These are phyloP conservation scores for Mesitornis unicolor DNA, from an alignment of 2,113 vertebrate species.

Conservation along the genomic window DNA sequence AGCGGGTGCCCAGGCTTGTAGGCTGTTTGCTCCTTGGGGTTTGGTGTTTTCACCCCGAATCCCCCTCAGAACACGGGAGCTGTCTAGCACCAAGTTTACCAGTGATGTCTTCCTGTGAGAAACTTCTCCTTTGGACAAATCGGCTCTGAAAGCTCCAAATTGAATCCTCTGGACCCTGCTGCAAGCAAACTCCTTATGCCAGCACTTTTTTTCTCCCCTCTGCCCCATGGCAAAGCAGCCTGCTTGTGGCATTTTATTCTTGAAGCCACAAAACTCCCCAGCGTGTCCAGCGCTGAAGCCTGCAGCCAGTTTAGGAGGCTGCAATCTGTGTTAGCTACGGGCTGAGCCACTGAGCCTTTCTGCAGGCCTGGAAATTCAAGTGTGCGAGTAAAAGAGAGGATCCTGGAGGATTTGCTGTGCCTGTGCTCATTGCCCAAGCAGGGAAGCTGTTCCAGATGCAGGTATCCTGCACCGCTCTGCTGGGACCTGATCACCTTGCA, in stretches of 20 bases:
- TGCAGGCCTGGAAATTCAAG: neutral
- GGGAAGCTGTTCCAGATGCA: neutral
- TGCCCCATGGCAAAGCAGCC: neutral
- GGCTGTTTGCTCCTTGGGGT: neutral
- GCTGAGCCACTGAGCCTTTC: neutral
- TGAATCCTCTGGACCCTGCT: neutral
- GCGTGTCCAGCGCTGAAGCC: neutral
- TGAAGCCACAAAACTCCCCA: neutral
- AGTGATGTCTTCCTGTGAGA: neutral
- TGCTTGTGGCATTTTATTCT: neutral
- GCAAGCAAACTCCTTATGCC: neutral
- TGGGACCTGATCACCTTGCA: neutral
- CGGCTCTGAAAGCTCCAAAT: no score
- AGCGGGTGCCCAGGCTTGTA: neutral
- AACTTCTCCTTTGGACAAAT: neutral
- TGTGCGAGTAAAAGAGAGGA: neutral
- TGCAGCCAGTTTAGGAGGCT: neutral
- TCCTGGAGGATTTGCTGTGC: neutral
- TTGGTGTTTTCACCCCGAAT: neutral
- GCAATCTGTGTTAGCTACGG: neutral
- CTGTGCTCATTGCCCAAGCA: neutral
- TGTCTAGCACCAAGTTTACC: neutral
- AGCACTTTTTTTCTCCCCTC: neutral
- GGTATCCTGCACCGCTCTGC: neutral
- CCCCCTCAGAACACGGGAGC: neutral